Base-by-base conservation (phyloP, 2,888 invertebrate species). In the Spisula solida region DNA sequence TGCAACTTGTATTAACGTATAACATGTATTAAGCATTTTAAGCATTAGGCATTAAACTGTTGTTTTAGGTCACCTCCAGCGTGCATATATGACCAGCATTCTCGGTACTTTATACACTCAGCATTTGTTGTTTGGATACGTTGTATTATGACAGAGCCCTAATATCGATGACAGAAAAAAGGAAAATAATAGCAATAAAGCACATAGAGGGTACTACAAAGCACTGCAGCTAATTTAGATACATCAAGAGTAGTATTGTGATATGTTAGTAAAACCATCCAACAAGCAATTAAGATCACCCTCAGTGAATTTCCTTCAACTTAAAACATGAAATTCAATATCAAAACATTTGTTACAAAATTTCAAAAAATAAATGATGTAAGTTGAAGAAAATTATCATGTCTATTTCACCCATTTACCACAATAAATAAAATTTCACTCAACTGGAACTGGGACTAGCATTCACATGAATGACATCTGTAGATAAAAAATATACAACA, bases 401-500 rank as follows among this genome's bases (percentile, higher is more conserved):
- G 8, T 66, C 60, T 34, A 75, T 75, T 75, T 0, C 5, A 75
- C 29, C 75, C 75, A 75, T 10, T 34, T 16, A 75, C 75, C 75
- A 75, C 25, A 51, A 47, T 48, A 80, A 34, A 48, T 80, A 47
- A 29, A 75, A 87, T 55, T 85, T 78, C 90, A 93, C 94, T 93
- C 93, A 94, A 94, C 94, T 93, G 93, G 93, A 93, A 93, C 94
- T 94, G 51, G 93, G 94, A 86, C 93, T 94, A 90, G 93, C 93
- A 93, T 93, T 94, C 90, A 94, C 93, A 93, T 94, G 94, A 86
- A 93, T 88, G 82, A 93, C 91, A 89, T 92, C 90, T 90, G 91
- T 81, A 82, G 90, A 82, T 88, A 70, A 2, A 14, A 85, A 55
- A 85, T 25, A 66, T 14, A 75, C 8, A 31, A 34, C 16, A 12